These are phyloP conservation scores for Branchinecta lindahli DNA, from an alignment of 1,140 invertebrate species.

Conservation along the genomic window DNA sequence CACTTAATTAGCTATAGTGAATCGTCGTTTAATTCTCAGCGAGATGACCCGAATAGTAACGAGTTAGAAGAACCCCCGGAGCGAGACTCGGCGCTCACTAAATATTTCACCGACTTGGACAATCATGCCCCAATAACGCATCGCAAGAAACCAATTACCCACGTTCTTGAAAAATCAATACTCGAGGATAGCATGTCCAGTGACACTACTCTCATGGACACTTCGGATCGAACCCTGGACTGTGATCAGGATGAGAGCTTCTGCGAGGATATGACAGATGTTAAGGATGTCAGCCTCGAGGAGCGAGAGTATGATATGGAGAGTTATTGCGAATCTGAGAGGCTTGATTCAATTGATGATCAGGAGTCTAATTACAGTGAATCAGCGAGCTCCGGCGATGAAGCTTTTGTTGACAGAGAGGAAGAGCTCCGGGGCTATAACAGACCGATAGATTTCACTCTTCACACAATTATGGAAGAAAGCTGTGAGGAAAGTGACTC, in stretches of 20 bases:
- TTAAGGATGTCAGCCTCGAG: neutral
- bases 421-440: conserved; percentile 65
- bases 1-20: neutral
- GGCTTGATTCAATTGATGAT: conserved; percentile 25
- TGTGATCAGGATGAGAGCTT: neutral
- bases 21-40: neutral
- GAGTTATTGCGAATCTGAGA: conserved; percentile 22
- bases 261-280: neutral
- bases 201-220: neutral
- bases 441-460: conserved; percentile 60
- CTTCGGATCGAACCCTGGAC: neutral
- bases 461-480: conserved; percentile 85
- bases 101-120: neutral
- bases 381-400: conserved; percentile 29
- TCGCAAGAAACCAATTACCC: neutral
- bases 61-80: neutral
- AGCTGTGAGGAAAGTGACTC: conserved; percentile 67
- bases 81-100: neutral
- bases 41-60: conserved; percentile 3
- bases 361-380: conserved; percentile 25
- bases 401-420: conserved; percentile 45
- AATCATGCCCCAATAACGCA: neutral
- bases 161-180: conserved; percentile 3
- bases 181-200: neutral
- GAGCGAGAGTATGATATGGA: neutral